Percentiles rank a stretch among this genome's conserved stretches.
These are phyloP conservation scores for Scotopteryx bipunctaria DNA, from an alignment of 2,888 invertebrate genomes.

Conservation along the genomic window DNA sequence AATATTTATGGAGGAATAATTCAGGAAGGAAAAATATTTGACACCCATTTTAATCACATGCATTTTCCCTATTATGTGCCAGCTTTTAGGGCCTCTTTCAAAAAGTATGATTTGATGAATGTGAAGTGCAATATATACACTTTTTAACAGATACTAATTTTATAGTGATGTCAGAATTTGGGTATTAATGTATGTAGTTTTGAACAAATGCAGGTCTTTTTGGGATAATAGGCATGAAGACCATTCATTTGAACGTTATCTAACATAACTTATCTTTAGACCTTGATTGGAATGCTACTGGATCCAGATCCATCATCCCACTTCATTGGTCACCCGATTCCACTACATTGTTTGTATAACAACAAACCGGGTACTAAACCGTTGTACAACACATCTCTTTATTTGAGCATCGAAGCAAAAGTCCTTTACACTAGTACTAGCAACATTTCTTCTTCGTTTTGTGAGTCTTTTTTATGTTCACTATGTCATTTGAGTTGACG, in stretches of 20 bases:
- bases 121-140: no score
- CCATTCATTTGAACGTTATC: not conserved
- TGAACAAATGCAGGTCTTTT: not conserved
- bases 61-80: no score
- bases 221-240: not conserved
- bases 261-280: not conserved
- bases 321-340: slow-evolving; percentile 15
- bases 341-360: slow-evolving; percentile 19
- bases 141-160: no score
- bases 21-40: no score
- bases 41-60: no score
- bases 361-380: slow-evolving; percentile 17
- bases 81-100: no score
- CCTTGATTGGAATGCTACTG: slow-evolving; percentile 1
- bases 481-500: slow-evolving; percentile 87
- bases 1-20: no score
- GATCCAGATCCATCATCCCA: slow-evolving; percentile 7
- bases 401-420: slow-evolving; percentile 78
- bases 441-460: slow-evolving; percentile 85
- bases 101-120: no score
- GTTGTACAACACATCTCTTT: slow-evolving; percentile 71
- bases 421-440: slow-evolving; percentile 78
- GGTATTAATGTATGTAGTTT: not conserved
- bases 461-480: slow-evolving; percentile 87
- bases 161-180: no score